Conservation (phyloP, 2,888 invertebrate genomes). For the Conchocele bisecta region DNA sequence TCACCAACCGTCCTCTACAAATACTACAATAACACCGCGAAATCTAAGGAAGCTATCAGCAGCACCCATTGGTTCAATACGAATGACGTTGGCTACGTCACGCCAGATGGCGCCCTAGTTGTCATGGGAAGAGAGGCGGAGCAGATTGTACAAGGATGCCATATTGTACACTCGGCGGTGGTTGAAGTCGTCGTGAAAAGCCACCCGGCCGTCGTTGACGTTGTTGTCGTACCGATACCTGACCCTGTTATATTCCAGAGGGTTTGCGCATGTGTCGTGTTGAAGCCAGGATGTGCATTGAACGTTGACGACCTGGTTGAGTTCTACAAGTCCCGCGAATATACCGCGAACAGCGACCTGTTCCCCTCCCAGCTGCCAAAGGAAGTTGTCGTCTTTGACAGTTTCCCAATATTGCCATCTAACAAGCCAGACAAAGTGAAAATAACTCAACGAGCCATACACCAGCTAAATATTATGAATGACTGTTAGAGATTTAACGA, state of each 20-base stretch:
- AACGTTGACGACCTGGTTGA: slow-evolving; percentile 1
- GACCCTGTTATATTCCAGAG: slow-evolving; percentile 18
- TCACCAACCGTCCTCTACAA: slow-evolving; percentile 23
- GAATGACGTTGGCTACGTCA: slow-evolving; percentile 34
- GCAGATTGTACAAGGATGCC: slow-evolving; percentile 18
- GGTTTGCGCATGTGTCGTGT: slow-evolving; percentile 38
- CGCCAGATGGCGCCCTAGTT: slow-evolving; percentile 11
- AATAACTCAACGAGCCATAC: no score
- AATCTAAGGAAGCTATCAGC: slow-evolving; percentile 19
- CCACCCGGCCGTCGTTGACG: slow-evolving; percentile 41
- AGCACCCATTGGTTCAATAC: slow-evolving; percentile 40
- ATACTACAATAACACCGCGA: slow-evolving; percentile 17
- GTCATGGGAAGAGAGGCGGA: slow-evolving; percentile 23
- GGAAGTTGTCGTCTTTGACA: slow-evolving; percentile 20
- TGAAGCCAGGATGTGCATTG: slow-evolving; percentile 12
- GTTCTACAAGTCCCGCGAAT: not conserved
- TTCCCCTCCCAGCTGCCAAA: slow-evolving; percentile 4
- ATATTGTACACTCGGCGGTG: slow-evolving; percentile 4
- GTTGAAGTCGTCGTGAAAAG: slow-evolving; percentile 25
- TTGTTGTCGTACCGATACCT: slow-evolving; percentile 33
- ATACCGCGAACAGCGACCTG: slow-evolving; percentile 1
- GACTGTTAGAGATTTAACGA: no score
- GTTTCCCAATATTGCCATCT: slow-evolving; percentile 25
- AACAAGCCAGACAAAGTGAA: slow-evolving; percentile 47
- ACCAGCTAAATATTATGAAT: no score